Conservation (phyloP, 2,113 vertebrate species). For the Cygnus atratus region DNA sequence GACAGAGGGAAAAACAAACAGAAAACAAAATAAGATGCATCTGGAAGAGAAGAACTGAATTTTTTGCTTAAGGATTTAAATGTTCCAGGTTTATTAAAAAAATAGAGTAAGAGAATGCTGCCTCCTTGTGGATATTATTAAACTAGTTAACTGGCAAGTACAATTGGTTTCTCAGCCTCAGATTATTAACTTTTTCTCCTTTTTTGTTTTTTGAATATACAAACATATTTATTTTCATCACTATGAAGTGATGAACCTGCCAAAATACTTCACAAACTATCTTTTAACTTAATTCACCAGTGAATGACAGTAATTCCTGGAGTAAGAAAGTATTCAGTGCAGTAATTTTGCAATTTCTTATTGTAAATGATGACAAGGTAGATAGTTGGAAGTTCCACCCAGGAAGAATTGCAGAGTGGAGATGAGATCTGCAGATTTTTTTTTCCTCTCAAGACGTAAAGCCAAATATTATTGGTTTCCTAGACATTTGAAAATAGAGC, state of each 20-base stretch:
- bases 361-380: neutral
- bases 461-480: neutral
- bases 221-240: neutral
- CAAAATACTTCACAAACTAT: neutral
- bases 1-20: neutral
- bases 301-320: neutral
- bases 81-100: neutral
- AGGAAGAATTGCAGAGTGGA: neutral
- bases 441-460: neutral
- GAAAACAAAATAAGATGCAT: neutral
- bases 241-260: neutral
- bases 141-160: neutral
- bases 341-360: neutral
- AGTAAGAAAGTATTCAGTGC: neutral
- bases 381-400: neutral
- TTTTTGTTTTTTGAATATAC: neutral
- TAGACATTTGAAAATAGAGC: neutral
- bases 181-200: neutral
- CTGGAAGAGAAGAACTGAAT: neutral
- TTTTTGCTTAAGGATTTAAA: neutral
- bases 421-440: neutral
- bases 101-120: neutral
- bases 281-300: neutral
- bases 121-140: constrained; percentile 39
- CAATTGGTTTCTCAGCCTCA: neutral